Evolutionary conservation across 1,140 invertebrate species (phyloP).

Genomic region (Drosophila ohnishii): DNA sequence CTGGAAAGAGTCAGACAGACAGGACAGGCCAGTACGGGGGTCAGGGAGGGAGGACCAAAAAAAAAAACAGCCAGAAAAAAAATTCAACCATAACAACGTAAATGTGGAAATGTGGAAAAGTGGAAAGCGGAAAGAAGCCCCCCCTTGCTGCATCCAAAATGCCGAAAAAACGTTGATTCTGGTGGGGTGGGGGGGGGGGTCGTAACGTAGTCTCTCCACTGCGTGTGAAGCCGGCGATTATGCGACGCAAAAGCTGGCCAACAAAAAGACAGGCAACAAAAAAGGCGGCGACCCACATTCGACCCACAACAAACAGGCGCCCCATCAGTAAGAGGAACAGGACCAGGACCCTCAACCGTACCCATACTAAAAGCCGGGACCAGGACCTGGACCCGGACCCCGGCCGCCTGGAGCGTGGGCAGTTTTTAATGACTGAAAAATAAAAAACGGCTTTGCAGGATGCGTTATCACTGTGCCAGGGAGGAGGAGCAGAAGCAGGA

Average conservation of each 20-base stretch:
- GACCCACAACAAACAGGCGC: slow-evolving; percentile 63
- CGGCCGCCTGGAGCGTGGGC: slow-evolving; percentile 20
- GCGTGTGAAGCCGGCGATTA: slow-evolving; percentile 77
- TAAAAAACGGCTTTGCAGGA: slow-evolving; percentile 36
- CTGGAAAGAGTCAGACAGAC: slow-evolving; percentile 73
- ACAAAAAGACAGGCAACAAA: slow-evolving; percentile 64
- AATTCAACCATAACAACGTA: slow-evolving; percentile 15
- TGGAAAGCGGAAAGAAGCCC: slow-evolving; percentile 4
- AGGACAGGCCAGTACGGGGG: slow-evolving; percentile 1
- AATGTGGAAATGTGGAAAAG: slow-evolving; percentile 5
- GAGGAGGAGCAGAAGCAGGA: too few relatives aligned
- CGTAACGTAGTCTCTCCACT: neutral
- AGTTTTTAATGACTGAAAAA: slow-evolving; percentile 79
- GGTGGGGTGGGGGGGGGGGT: neutral
- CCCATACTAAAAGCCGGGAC: neutral
- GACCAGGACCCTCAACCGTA: neutral
- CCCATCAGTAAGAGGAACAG: slow-evolving; percentile 1
- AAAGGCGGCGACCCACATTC: slow-evolving; percentile 73
- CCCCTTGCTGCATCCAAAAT: slow-evolving; percentile 35
- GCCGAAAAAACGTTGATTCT: slow-evolving; percentile 50
- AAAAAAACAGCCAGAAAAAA: slow-evolving; percentile 27
- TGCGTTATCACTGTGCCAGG: slow-evolving; percentile 14
- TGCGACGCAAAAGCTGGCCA: slow-evolving; percentile 65
- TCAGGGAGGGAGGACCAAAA: neutral
- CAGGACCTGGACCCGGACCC: neutral